Percentiles rank a stretch among this genome's conserved stretches.
Evolutionary conservation across 2,888 invertebrate species (phyloP).

Genomic region (Aphodius sticticus): DNA sequence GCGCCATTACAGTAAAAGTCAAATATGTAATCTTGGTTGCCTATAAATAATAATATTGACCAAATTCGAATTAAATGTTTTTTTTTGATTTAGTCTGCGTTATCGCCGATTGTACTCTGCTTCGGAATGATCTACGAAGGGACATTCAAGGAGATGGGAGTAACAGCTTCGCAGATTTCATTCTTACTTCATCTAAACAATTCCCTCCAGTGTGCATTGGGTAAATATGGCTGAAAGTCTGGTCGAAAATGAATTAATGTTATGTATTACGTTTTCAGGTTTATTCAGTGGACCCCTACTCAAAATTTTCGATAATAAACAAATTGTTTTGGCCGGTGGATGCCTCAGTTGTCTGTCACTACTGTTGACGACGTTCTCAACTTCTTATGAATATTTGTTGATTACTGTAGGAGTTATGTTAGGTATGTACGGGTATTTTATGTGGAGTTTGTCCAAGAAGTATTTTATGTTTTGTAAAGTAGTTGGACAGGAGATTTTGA

Average conservation of each 20-base stretch:
- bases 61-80: constrained; percentile 7
- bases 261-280: constrained; percentile 45
- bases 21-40: neutral
- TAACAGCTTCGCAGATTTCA: constrained; percentile 58
- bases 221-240: constrained; percentile 46
- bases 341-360: constrained; percentile 57
- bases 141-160: constrained; percentile 54
- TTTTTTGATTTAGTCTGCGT: constrained; percentile 51
- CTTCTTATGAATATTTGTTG: constrained; percentile 56
- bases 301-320: constrained; percentile 57
- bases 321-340: constrained; percentile 58
- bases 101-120: constrained; percentile 55
- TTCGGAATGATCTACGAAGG: constrained; percentile 59
- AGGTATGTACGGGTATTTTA: constrained; percentile 45
- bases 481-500: neutral
- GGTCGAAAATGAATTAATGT: neutral
- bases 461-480: neutral
- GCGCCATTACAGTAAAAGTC: neutral
- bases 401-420: constrained; percentile 56
- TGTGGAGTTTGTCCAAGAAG: neutral
- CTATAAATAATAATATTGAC: neutral
- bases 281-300: constrained; percentile 60
- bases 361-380: constrained; percentile 58
- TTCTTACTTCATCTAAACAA: constrained; percentile 59
- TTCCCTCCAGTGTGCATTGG: constrained; percentile 57